Evolutionary conservation across 2,113 vertebrate species (phyloP).

Genomic region (Morone chrysops): DNA sequence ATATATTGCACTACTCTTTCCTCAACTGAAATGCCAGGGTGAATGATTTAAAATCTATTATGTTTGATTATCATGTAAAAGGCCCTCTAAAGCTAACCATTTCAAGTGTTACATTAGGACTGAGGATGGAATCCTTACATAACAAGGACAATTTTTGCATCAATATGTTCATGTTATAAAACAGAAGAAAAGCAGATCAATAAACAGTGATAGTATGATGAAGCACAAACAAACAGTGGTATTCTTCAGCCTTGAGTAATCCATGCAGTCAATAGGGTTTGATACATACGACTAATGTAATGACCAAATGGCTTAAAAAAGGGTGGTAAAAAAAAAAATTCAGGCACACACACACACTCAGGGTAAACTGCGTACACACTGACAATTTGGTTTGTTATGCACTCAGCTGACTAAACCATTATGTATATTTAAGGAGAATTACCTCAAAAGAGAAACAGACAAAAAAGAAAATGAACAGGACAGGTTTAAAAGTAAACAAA

Average conservation of each 20-base stretch:
- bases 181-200: slow-evolving; percentile 46
- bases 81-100: slow-evolving; percentile 64
- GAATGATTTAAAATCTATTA: slow-evolving; percentile 58
- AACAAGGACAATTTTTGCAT: slow-evolving; percentile 61
- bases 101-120: slow-evolving; percentile 69
- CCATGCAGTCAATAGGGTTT: slow-evolving; percentile 77
- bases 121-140: slow-evolving; percentile 61
- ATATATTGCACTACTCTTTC: slow-evolving; percentile 85
- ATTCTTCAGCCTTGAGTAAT: slow-evolving; percentile 64
- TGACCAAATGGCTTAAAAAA: slow-evolving; percentile 59
- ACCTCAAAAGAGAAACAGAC: slow-evolving; percentile 35
- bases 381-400: slow-evolving; percentile 65
- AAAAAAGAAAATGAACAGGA: slow-evolving; percentile 7
- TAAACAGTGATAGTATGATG: slow-evolving; percentile 51
- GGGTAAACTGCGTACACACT: slow-evolving; percentile 65
- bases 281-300: slow-evolving; percentile 64
- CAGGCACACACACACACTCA: slow-evolving; percentile 71
- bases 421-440: slow-evolving; percentile 29
- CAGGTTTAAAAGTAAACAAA: slow-evolving; percentile 36
- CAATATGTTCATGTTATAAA: slow-evolving; percentile 54
- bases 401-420: slow-evolving; percentile 41
- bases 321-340: slow-evolving; percentile 26
- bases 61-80: slow-evolving; percentile 69
- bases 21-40: slow-evolving; percentile 74
- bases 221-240: slow-evolving; percentile 73